Evolutionary conservation across 2,888 invertebrate species (phyloP).

Genomic region (Crioceris asparagi): DNA sequence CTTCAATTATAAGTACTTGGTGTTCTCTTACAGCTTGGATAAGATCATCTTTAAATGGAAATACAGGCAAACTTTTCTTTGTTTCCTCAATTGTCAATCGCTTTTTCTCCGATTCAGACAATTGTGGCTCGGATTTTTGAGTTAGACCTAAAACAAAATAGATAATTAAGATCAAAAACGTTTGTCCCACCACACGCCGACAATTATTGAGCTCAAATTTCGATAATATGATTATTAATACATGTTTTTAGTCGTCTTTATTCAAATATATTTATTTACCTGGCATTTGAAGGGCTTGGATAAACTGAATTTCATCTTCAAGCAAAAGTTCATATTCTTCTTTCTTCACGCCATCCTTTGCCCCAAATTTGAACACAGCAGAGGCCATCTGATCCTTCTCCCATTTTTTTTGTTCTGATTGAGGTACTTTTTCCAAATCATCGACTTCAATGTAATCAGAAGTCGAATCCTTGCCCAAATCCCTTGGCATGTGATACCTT

Average conservation of each 20-base stretch:
- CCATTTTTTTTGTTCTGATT: constrained; percentile 89
- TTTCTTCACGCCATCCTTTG: constrained; percentile 64
- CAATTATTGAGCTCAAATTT: too few species aligned
- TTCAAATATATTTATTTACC: too few species aligned
- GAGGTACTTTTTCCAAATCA: constrained; percentile 71
- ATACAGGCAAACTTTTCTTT: constrained; percentile 86
- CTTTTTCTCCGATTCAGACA: constrained; percentile 60
- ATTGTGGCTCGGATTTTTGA: constrained; percentile 45
- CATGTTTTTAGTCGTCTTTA: too few species aligned
- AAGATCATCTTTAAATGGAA: constrained; percentile 78
- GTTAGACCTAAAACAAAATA: constrained; percentile 8
- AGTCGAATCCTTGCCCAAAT: constrained; percentile 60
- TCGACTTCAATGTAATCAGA: constrained; percentile 76
- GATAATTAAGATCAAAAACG: too few species aligned
- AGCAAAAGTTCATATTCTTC: constrained; percentile 87
- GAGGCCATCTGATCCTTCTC: constrained; percentile 94
- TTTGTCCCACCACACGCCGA: too few species aligned
- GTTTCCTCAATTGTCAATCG: constrained; percentile 83
- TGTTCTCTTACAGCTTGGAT: constrained; percentile 84
- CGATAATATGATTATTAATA: too few species aligned
- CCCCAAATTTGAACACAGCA: constrained; percentile 87
- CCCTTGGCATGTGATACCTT: constrained; percentile 90
- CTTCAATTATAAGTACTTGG: constrained; percentile 88
- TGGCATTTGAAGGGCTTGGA: constrained; percentile 76
- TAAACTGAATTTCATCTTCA: constrained; percentile 97